These are phyloP conservation scores for Chorisops tibialis DNA, from an alignment of 2,888 invertebrate species.

Conservation along the genomic window DNA sequence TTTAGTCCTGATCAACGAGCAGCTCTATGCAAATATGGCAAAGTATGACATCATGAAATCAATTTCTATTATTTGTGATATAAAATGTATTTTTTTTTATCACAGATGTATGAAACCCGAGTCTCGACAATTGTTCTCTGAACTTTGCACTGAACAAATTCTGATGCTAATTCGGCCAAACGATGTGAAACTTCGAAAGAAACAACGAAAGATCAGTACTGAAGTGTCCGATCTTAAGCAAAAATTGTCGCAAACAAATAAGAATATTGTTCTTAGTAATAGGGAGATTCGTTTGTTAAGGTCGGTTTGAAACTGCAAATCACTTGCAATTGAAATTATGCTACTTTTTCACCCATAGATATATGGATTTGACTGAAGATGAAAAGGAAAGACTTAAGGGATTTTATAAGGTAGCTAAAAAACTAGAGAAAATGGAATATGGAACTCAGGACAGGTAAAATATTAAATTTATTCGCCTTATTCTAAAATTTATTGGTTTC, in stretches of 20 bases:
- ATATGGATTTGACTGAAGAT: constrained; percentile 86
- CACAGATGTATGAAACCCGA: constrained; percentile 67
- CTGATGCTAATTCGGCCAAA: constrained; percentile 80
- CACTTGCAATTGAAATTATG: not conserved
- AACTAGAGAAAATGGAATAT: constrained; percentile 83
- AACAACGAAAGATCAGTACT: constrained; percentile 85
- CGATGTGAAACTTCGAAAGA: constrained; percentile 81
- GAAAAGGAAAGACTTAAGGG: constrained; percentile 89
- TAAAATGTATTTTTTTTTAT: constrained; percentile 31
- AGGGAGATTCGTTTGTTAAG: constrained; percentile 82
- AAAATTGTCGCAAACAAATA: constrained; percentile 75
- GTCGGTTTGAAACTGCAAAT: constrained; percentile 51
- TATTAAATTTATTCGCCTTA: constrained; percentile 25
- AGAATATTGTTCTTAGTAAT: constrained; percentile 86
- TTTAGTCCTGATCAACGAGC: constrained; percentile 79
- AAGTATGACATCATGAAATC: constrained; percentile 48
- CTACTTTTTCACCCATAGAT: constrained; percentile 54
- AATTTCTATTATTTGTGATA: not conserved
- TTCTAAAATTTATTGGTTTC: not conserved
- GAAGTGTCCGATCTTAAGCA: constrained; percentile 83
- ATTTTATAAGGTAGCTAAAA: constrained; percentile 87
- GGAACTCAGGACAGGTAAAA: constrained; percentile 67
- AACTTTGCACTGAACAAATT: constrained; percentile 84
- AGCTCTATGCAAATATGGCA: constrained; percentile 71
- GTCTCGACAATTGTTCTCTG: constrained; percentile 69